Percentiles rank a stretch among this genome's conserved stretches.
Evolutionary conservation across 2,888 invertebrate species (phyloP).

Genomic region (Pterostichus madidus): DNA sequence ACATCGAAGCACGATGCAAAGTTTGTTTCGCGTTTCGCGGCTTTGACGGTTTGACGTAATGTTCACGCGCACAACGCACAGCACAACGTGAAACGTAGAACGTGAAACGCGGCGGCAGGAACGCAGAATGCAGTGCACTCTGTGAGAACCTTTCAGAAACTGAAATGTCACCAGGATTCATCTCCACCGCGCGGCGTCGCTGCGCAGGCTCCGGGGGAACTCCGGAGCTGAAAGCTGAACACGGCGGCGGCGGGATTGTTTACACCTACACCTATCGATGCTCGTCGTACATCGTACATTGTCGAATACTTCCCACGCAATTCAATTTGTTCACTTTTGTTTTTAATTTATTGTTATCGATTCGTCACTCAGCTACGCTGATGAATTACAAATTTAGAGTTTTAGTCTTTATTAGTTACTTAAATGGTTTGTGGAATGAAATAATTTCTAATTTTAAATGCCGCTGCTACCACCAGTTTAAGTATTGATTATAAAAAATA

Average conservation of each 20-base stretch:
- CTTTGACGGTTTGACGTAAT: background rate
- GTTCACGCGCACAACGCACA: conserved; percentile 7
- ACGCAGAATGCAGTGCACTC: conserved; percentile 68
- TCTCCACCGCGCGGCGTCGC: conserved; percentile 34
- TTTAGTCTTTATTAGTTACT: too few relatives aligned
- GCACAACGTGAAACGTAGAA: background rate
- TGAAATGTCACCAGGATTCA: conserved; percentile 69
- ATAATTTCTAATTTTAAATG: too few relatives aligned
- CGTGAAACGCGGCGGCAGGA: background rate
- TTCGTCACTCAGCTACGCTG: too few relatives aligned
- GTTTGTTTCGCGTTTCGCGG: conserved; percentile 2
- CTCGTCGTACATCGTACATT: too few relatives aligned
- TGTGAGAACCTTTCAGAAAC: conserved; percentile 71
- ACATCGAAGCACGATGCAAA: background rate
- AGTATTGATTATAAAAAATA: too few relatives aligned
- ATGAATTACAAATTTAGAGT: too few relatives aligned
- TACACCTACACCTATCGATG: conserved; percentile 14
- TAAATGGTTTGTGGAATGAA: too few relatives aligned
- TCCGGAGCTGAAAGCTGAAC: background rate
- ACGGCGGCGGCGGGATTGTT: conserved; percentile 17
- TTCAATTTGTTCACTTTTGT: too few relatives aligned
- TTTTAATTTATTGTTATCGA: too few relatives aligned
- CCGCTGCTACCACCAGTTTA: too few relatives aligned
- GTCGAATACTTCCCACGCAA: too few relatives aligned
- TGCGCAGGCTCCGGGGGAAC: conserved; percentile 51